A percentile compares a stretch with the other conserved stretches of the same genome.
Evolutionary conservation across 2,888 invertebrate species (phyloP).

Genomic region (Sarcophaga caerulescens): DNA sequence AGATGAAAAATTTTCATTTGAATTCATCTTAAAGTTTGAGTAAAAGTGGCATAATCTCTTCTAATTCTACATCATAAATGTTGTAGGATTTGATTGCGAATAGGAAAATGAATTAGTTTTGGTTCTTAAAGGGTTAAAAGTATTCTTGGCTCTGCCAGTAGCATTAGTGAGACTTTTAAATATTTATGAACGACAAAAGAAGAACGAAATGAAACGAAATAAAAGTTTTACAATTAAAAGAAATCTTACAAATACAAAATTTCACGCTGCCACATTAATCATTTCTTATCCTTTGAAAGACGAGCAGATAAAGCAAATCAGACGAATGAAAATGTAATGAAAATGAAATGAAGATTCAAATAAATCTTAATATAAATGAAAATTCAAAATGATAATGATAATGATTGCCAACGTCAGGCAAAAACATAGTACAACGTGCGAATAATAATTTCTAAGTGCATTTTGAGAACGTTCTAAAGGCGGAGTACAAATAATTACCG

Average conservation of each 20-base stretch:
- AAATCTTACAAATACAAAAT: conserved; percentile 60
- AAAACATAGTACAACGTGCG: conserved; percentile 1
- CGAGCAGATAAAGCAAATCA: conserved; percentile 31
- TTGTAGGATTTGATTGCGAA: neutral
- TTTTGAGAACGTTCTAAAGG: conserved; percentile 33
- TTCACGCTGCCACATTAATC: conserved; percentile 60
- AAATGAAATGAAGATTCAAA: conserved; percentile 38
- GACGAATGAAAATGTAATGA: conserved; percentile 26
- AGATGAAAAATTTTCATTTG: conserved; percentile 71
- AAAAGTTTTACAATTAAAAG: conserved; percentile 65
- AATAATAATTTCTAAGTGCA: neutral
- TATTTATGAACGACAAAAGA: conserved; percentile 74
- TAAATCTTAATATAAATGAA: conserved; percentile 58
- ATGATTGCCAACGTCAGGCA: conserved; percentile 1
- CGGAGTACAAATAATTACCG: conserved; percentile 74
- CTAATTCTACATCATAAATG: conserved; percentile 5
- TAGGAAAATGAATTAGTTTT: neutral
- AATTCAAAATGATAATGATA: conserved; percentile 53
- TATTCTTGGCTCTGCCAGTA: conserved; percentile 46
- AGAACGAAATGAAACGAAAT: conserved; percentile 59
- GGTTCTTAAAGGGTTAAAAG: conserved; percentile 49
- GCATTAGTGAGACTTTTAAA: conserved; percentile 75
- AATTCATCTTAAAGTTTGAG: conserved; percentile 74
- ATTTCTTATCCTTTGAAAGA: conserved; percentile 63
- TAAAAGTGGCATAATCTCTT: neutral